phyloP scores from a whole-genome alignment of 2,113 vertebrate genomes.

The Uropsilus gracilis region DNA sequence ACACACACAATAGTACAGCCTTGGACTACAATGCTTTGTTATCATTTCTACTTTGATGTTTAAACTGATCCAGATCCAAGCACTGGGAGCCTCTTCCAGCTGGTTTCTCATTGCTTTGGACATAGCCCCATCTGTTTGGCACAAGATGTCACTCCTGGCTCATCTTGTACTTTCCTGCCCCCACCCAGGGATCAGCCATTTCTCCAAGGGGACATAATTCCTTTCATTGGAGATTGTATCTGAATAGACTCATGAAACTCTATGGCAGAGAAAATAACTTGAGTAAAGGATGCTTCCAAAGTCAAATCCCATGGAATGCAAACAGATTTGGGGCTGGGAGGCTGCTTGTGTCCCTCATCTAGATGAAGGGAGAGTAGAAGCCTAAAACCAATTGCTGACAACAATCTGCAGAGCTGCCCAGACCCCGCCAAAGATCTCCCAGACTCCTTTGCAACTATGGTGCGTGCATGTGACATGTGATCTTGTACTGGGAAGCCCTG shows the following conservation, averaged over 20 bases:
- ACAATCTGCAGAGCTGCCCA: background rate
- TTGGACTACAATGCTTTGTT: background rate
- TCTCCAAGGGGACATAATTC: background rate
- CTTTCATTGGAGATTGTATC: background rate
- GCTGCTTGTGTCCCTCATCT: background rate
- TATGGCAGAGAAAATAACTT: background rate
- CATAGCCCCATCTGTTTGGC: background rate
- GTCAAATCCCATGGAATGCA: background rate
- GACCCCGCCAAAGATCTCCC: background rate
- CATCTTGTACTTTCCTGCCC: background rate
- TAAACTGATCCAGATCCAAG: fast-evolving
- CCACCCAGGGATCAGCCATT: background rate
- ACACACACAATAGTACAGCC: fast-evolving
- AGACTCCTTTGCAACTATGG: background rate
- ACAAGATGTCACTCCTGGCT: background rate
- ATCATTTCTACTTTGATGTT: background rate
- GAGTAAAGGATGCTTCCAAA: background rate
- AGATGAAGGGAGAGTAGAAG: fast-evolving
- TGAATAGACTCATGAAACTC: background rate
- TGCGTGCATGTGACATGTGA: too few species aligned
- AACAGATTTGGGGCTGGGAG: background rate
- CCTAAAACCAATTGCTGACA: background rate
- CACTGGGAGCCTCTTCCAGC: background rate
- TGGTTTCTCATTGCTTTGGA: background rate
- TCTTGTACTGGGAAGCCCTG: background rate